Base-by-base conservation (phyloP, 2,888 invertebrate genomes). In the Heliconius erato region DNA sequence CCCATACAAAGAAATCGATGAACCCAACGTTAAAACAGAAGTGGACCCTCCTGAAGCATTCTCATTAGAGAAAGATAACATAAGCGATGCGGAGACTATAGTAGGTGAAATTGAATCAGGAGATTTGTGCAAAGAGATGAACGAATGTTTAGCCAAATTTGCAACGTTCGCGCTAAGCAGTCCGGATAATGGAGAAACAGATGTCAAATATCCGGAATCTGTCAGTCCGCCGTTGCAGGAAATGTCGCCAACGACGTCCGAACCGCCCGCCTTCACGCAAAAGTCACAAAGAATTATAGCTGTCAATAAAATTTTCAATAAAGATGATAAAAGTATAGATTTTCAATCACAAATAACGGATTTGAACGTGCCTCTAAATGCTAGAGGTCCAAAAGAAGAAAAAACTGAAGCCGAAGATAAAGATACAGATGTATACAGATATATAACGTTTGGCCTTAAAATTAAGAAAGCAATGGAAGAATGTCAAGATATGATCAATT, bases 391-490 rank as follows among this genome's bases (percentile, higher is more conserved):
- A 0, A 71, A 91, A 14, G 77, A 80, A 11, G 83, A 82, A 6
- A 74, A 35, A 11, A 76, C n/a, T 28, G 80, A 79, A 89, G 0
- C 87, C 0, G 81, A 86, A 0, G 90, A 89, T 11, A 93, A 92
- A 83, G 94, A 95, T 54, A 90, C 92, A 0, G 93, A 92, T 71
- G 89, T 94, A 0, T 93, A 93, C 69, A 95, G 95, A 54, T 95
- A 95, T 65, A 93, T 95, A 0, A 93, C 93, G 0, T 95, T 95
- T 44, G 95, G 96, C 0, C 63, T 95, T 40, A 95, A 95, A 88
- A 94, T 96, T 9, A 96, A 95, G 83, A 95, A 94, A 84, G 95
- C 95, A 0, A 95, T 96, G 94, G 96, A 95, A 81, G 95, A 95
- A 68, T 95, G 95, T 84, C 95, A 95, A 88, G 94, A 94, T 85